Evolutionary conservation across 2,888 invertebrate species (phyloP), one percentile per base, ranked within the genome.

Genomic region (Eudemis profundana): DNA sequence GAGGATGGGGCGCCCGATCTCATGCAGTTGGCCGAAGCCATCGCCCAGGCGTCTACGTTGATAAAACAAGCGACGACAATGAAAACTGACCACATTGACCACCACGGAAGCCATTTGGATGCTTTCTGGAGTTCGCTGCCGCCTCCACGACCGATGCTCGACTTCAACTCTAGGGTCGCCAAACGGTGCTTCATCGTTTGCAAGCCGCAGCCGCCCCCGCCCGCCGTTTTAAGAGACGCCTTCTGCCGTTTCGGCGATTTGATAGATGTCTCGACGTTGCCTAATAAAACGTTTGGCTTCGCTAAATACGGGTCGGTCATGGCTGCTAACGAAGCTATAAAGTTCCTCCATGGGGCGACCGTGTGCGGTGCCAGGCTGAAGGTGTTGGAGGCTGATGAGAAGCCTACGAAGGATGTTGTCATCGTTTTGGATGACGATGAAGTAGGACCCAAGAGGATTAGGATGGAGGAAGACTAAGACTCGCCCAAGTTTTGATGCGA

Each of bases 281-380:
- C 95, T 61, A 96, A 97, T 78, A 97, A 97, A 85, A 98, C 97
- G 79, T 98, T 96, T 90, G 98, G 98, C 0, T 98, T 97, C 89
- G 98, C 96, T 0, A 97, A 97, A 83, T 98, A 96, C 90, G 96
- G 97, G 4, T 94, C 93, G 38, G 93, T 93, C 61, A 95, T 94
- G 51, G 95, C 96, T 68, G 98, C 98, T 0, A 93, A 94, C 70
- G 94, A 95, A 71, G 97, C 97, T 3, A 96, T 97, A 56, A 79
- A 67, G 49, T 29, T n/a, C 19, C 50, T 51, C 17, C 50, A 51
- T 83, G 97, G 97, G 1, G 96, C 96, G 60, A 96, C 96, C 77
- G 93, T 98, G 57, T 95, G 95, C 79, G 97, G 97, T 5, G 94
- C 96, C 17, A 93, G 95, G 69, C 86, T 98, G 57, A 97, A 98